Percentiles rank a stretch among this genome's conserved stretches.
phyloP scores from a whole-genome alignment of 2,797 vertebrate species.

The Microctenopoma stevenorrisi region DNA sequence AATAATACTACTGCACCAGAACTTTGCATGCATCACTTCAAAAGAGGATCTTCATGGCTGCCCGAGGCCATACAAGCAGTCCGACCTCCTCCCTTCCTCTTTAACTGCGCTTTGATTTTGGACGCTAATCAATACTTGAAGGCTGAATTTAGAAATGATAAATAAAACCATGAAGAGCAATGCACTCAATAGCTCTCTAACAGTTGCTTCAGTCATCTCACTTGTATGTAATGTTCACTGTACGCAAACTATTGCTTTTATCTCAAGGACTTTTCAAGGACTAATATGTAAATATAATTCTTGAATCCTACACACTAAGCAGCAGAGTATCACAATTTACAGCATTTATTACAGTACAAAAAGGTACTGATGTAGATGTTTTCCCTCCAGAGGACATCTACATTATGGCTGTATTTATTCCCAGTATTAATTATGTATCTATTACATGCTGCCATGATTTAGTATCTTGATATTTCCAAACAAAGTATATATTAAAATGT shows the following conservation, averaged over 20 bases:
- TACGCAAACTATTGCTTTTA: neutral
- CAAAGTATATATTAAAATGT: constrained; percentile 4
- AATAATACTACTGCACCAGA: constrained; percentile 65
- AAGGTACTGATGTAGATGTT: neutral
- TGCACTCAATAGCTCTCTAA: constrained; percentile 50
- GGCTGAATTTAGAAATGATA: constrained; percentile 76
- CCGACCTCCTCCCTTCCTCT: constrained; percentile 68
- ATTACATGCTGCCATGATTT: constrained; percentile 15
- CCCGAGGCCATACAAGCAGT: constrained; percentile 71
- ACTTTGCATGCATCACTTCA: constrained; percentile 72
- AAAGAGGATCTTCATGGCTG: constrained; percentile 66
- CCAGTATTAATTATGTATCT: neutral
- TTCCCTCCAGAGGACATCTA: neutral
- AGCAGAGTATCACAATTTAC: neutral
- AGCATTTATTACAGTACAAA: neutral
- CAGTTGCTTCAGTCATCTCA: constrained; percentile 31
- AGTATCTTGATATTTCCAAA: neutral
- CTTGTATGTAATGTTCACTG: constrained; percentile 15
- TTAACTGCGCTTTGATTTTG: constrained; percentile 79
- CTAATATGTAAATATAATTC: neutral
- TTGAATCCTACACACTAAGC: neutral
- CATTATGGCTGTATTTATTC: neutral
- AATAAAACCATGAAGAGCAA: constrained; percentile 67
- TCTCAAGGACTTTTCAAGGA: constrained; percentile 14
- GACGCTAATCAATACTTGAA: constrained; percentile 80